phyloP scores from a whole-genome alignment of 2,113 vertebrate species.

The Aptenodytes forsteri region DNA sequence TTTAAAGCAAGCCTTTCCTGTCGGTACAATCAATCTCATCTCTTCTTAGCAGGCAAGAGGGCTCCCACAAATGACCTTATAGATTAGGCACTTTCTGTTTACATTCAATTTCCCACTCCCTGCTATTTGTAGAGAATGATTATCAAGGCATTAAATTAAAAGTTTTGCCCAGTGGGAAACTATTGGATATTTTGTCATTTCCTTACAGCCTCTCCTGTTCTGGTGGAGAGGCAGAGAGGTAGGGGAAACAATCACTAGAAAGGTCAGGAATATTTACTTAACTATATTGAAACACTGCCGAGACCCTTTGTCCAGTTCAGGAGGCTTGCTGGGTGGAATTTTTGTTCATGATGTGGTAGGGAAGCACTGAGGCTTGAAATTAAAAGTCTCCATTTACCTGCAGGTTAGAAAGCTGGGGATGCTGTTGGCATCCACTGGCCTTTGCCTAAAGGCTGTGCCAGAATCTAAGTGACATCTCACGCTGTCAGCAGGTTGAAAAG shows the following conservation, averaged over 20 bases:
- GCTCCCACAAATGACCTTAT: conserved; percentile 45
- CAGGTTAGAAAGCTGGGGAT: not conserved
- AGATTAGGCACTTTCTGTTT: conserved; percentile 54
- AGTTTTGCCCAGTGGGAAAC: conserved; percentile 34
- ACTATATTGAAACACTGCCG: not conserved
- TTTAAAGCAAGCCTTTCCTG: not conserved
- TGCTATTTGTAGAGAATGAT: conserved; percentile 53
- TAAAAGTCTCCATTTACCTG: not conserved
- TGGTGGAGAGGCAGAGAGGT: not conserved
- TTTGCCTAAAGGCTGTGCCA: not conserved
- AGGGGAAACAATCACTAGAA: conserved; percentile 49
- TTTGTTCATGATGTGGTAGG: not conserved
- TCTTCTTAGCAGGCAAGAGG: conserved; percentile 10
- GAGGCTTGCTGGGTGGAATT: not conserved
- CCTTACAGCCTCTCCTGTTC: conserved; percentile 18
- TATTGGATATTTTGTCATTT: conserved; percentile 60
- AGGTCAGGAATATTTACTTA: conserved; percentile 64
- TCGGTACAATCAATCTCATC: conserved; percentile 39
- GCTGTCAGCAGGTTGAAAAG: not conserved
- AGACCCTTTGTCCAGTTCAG: not conserved
- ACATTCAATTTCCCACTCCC: conserved; percentile 35
- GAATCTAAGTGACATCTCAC: not conserved
- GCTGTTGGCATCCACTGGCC: not conserved
- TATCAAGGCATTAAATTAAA: conserved; percentile 66
- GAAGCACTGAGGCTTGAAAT: conserved; percentile 41